phyloP scores from a whole-genome alignment of 1,140 invertebrate genomes.

The Sesamia nonagrioides region DNA sequence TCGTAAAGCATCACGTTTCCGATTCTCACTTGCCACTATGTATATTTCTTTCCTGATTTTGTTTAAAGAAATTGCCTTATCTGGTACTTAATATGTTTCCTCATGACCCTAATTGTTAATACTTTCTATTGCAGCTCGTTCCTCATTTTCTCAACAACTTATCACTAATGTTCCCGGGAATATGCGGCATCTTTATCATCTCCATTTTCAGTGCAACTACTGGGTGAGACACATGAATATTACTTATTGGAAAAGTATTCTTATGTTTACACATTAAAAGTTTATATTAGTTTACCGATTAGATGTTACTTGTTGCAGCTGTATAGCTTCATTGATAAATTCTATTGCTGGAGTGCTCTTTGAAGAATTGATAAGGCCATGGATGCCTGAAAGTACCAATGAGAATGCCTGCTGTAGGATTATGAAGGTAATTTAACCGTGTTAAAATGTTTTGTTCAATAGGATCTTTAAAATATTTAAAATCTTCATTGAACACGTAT shows the following conservation, averaged over 20 bases:
- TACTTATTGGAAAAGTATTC: neutral
- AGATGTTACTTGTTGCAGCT: slow-evolving; percentile 77
- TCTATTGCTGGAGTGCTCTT: slow-evolving; percentile 89
- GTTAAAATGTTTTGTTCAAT: no score
- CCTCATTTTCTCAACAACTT: slow-evolving; percentile 80
- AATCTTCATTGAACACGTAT: no score
- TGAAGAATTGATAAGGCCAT: slow-evolving; percentile 89
- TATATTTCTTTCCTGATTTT: no score
- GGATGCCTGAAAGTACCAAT: slow-evolving; percentile 79
- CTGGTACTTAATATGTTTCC: no score
- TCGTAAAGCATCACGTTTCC: no score
- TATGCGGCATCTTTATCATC: slow-evolving; percentile 82
- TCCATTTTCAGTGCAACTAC: slow-evolving; percentile 83
- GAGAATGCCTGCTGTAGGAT: slow-evolving; percentile 79
- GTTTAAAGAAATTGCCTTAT: neutral
- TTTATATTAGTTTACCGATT: slow-evolving; percentile 54
- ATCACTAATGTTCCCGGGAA: slow-evolving; percentile 81
- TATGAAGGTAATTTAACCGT: slow-evolving; percentile 71
- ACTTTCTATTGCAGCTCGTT: slow-evolving; percentile 70
- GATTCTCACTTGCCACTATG: no score
- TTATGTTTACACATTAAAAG: neutral
- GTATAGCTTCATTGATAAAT: slow-evolving; percentile 89
- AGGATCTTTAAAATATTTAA: no score
- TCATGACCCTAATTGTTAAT: neutral
- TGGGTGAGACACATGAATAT: slow-evolving; percentile 66